phyloP scores from a whole-genome alignment of 2,888 invertebrate genomes.

The Chirona hameri region DNA sequence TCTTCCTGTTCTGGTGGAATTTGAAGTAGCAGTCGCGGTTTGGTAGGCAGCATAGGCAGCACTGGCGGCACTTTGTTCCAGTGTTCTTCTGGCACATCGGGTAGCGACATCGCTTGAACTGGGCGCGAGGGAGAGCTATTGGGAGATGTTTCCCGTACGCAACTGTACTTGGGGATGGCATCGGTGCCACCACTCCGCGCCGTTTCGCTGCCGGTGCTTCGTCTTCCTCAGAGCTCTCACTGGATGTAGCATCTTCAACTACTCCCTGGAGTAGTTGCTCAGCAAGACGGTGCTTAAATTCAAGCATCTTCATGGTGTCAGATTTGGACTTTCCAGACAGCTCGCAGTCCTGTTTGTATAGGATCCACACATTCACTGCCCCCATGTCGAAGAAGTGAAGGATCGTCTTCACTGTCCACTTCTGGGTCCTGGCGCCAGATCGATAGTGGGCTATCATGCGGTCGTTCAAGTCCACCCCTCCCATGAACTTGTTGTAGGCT shows the following conservation, averaged over 20 bases:
- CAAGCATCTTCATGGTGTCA: background rate
- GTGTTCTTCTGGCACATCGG: background rate
- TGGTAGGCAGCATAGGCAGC: background rate
- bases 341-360: background rate
- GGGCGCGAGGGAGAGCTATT: background rate
- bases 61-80: background rate
- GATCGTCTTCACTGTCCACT: background rate
- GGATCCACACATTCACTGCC: background rate
- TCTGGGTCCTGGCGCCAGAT: background rate
- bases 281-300: background rate
- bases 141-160: background rate
- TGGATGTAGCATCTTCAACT: background rate
- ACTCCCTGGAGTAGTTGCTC: background rate
- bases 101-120: background rate
- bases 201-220: background rate
- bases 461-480: background rate
- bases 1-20: background rate
- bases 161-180: background rate
- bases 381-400: background rate
- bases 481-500: background rate
- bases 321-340: background rate
- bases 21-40: background rate
- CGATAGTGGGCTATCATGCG: background rate
- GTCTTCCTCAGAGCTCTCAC: background rate
- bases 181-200: background rate